Evolutionary conservation across 2,113 vertebrate species (phyloP), one percentile per base, ranked within the genome.

Genomic region (Hippocampus zosterae): DNA sequence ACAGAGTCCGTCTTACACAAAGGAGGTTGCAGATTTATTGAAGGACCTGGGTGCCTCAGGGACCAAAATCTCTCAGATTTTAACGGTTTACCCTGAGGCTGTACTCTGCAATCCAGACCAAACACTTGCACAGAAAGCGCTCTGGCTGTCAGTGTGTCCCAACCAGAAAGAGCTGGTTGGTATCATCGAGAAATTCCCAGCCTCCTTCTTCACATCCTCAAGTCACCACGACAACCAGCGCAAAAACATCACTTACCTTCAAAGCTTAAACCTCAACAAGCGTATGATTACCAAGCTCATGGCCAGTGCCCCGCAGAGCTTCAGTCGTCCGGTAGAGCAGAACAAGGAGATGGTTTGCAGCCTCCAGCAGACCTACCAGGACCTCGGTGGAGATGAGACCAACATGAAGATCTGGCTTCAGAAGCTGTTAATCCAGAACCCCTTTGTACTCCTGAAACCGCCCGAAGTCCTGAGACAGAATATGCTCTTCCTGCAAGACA

Each of bases 341-440:
- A 98, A 95, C 73, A 83, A 92, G 79, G 66, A 85, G 0, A 74
- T 94, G 81, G 92, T 96, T 61, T 59, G 80, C 71, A 87, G 88
- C 11, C 90, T 99, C 44, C 93, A 93, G 68, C 90, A 86, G 23
- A 91, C 77, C 70, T 99, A 95, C 55, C 87, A 86, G 76, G 87
- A 87, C 56, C 87, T 98, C 21, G 96, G 96, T 0, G 96, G 96
- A 19, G 92, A 92, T 1, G 86, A 93, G 21, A 86, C 87, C 68
- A 97, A 95, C 75, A 91, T 94, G 91, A 96, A 91, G 81, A 86
- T 91, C 64, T 98, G 97, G 96, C 90, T 98, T 60, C 92, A 96
- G 67, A 99, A 98, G 80, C 84, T 98, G 66, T 80, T 99, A 78
- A 96, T 92, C 85, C 96, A 98, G 86, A 95, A 98, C 80, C 94